These are phyloP conservation scores for Leptocoma aspasia DNA, from an alignment of 2,113 vertebrate genomes.

Conservation along the genomic window DNA sequence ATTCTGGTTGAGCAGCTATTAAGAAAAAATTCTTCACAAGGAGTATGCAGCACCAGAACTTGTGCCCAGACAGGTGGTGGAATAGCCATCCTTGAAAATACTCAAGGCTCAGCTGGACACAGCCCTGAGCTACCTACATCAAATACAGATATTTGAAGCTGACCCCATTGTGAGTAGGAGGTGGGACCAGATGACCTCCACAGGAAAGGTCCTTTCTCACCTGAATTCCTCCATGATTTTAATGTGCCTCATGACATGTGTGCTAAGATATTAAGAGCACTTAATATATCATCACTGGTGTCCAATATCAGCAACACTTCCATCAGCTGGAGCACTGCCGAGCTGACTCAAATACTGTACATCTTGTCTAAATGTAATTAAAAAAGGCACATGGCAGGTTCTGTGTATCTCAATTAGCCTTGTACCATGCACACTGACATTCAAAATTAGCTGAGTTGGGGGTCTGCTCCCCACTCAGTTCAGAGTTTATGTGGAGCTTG, in stretches of 20 bases:
- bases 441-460: not conserved
- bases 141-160: not conserved
- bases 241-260: not conserved
- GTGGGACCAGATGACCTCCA: not conserved
- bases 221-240: not conserved
- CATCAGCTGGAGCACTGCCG: not conserved
- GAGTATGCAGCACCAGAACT: not conserved
- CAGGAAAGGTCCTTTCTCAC: slow-evolving; percentile 18
- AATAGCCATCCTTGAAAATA: not conserved
- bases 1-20: not conserved
- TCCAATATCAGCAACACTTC: slow-evolving; percentile 24
- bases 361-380: slow-evolving; percentile 34
- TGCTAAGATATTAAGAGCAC: not conserved
- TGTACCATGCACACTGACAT: not conserved
- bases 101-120: not conserved
- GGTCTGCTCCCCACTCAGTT: not conserved
- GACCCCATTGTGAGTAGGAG: not conserved
- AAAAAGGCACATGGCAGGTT: not conserved
- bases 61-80: not conserved
- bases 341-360: slow-evolving; percentile 42
- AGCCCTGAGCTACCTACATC: not conserved
- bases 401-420: slow-evolving; percentile 38
- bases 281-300: slow-evolving; percentile 38
- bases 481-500: not conserved
- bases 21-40: not conserved